Conservation (phyloP, 2,888 invertebrate genomes). For the Chrysolina americana region DNA sequence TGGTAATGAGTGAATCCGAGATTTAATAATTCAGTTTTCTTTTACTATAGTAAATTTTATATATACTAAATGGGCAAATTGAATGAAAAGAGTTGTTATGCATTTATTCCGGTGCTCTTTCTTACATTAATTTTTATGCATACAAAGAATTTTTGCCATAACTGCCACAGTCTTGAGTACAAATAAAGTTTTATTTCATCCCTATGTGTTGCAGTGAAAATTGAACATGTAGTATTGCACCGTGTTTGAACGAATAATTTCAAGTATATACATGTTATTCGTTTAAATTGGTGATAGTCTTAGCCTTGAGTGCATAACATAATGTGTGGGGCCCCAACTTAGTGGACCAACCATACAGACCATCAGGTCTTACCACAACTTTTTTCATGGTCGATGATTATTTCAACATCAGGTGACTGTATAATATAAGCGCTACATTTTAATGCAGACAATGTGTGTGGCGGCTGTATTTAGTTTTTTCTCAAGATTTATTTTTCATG, state of each 20-base stretch:
- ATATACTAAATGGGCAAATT: slow-evolving; percentile 24
- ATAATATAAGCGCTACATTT: slow-evolving; percentile 57
- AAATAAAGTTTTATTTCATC: slow-evolving; percentile 30
- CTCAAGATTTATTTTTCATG: slow-evolving; percentile 20
- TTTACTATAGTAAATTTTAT: slow-evolving; percentile 33
- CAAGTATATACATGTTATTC: slow-evolving; percentile 38
- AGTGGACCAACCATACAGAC: slow-evolving; percentile 68
- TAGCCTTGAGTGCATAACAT: slow-evolving; percentile 70
- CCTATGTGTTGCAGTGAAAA: slow-evolving; percentile 25
- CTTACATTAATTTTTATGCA: slow-evolving; percentile 26
- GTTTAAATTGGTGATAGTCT: slow-evolving; percentile 58
- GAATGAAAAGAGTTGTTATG: slow-evolving; percentile 33
- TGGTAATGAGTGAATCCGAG: neutral
- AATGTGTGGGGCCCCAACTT: slow-evolving; percentile 67
- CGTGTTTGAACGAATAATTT: slow-evolving; percentile 26
- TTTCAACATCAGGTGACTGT: slow-evolving; percentile 50
- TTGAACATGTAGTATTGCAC: slow-evolving; percentile 28
- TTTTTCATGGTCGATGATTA: slow-evolving; percentile 39
- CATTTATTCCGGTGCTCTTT: slow-evolving; percentile 52
- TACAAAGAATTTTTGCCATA: slow-evolving; percentile 30
- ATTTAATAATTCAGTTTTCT: slow-evolving; percentile 17
- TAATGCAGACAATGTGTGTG: slow-evolving; percentile 79
- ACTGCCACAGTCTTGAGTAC: slow-evolving; percentile 39
- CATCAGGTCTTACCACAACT: slow-evolving; percentile 61
- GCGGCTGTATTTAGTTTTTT: slow-evolving; percentile 68